Percentiles rank a stretch among this genome's conserved stretches.
Evolutionary conservation across 2,797 vertebrate species (phyloP).

Genomic region (Chiropotes sagulatus): DNA sequence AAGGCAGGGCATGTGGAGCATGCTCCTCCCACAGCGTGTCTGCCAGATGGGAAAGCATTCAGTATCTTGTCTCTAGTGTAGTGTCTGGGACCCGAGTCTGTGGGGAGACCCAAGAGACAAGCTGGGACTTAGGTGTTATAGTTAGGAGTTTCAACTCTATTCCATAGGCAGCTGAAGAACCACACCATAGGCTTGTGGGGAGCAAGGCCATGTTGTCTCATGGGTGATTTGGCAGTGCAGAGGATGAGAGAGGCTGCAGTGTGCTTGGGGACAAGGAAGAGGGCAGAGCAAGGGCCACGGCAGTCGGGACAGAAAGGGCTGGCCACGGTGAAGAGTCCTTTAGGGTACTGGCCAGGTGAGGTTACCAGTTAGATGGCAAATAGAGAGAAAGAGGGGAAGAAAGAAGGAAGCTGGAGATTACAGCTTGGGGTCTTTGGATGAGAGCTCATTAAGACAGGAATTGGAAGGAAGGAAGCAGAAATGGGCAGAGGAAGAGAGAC

Average conservation of each 20-base stretch:
- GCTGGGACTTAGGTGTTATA: too few relatives aligned
- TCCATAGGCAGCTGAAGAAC: background rate
- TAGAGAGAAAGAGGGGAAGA: background rate
- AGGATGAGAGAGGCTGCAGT: too few relatives aligned
- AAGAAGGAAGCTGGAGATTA: background rate
- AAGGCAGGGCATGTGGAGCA: too few relatives aligned
- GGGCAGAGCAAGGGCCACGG: background rate
- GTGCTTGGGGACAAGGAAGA: fast-evolving
- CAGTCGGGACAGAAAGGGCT: fast-evolving
- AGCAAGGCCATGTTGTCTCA: background rate
- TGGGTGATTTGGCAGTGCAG: fast-evolving
- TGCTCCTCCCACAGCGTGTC: too few relatives aligned
- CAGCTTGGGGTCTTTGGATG: too few relatives aligned
- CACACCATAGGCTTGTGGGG: background rate
- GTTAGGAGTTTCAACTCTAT: too few relatives aligned
- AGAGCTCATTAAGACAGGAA: background rate
- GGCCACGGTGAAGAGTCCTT: background rate
- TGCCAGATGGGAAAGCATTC: too few relatives aligned
- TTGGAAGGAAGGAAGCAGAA: background rate
- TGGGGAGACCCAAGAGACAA: too few relatives aligned
- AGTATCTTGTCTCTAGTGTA: background rate
- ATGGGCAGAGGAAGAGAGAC: background rate
- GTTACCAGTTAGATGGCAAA: background rate
- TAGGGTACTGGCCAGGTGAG: background rate
- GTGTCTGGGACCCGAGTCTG: background rate